These are phyloP conservation scores for Sylvia atricapilla DNA, from an alignment of 2,113 vertebrate genomes.

Conservation along the genomic window DNA sequence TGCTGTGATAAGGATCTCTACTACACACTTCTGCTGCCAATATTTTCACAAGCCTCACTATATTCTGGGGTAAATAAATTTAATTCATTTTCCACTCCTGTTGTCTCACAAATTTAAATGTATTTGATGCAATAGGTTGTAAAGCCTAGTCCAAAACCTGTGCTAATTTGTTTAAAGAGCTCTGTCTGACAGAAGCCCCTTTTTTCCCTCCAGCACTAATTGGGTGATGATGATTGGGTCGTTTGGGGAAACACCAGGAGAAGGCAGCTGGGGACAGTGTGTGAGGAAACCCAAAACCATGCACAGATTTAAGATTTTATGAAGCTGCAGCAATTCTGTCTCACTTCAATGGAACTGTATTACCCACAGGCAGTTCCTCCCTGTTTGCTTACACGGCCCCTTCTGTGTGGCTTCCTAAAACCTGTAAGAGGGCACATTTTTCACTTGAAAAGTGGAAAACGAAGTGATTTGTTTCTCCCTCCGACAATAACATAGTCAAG, in stretches of 20 bases:
- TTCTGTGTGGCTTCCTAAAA: neutral
- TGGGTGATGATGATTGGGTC: conserved; percentile 68
- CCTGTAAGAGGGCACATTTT: neutral
- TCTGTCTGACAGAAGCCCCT: conserved; percentile 38
- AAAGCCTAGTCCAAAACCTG: neutral
- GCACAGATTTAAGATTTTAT: conserved; percentile 45
- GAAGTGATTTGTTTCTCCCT: neutral
- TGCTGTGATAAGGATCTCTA: neutral
- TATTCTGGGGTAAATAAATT: conserved; percentile 5
- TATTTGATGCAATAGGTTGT: neutral
- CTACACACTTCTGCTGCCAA: neutral
- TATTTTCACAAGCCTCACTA: conserved; percentile 20
- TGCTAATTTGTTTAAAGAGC: conserved; percentile 24
- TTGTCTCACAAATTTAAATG: neutral
- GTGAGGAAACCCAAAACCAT: conserved; percentile 72
- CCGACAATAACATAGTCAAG: neutral
- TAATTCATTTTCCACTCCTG: neutral
- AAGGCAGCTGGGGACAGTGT: conserved; percentile 70
- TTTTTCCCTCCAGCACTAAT: conserved; percentile 48
- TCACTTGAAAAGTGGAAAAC: neutral
- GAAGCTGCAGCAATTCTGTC: neutral
- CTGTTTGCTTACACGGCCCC: neutral
- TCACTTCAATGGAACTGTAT: neutral
- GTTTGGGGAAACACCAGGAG: conserved; percentile 61
- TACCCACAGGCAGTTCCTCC: neutral